Percentiles rank a stretch among this genome's conserved stretches.
Conservation (phyloP, 2,113 vertebrate species). For the Terrapene triunguis region DNA sequence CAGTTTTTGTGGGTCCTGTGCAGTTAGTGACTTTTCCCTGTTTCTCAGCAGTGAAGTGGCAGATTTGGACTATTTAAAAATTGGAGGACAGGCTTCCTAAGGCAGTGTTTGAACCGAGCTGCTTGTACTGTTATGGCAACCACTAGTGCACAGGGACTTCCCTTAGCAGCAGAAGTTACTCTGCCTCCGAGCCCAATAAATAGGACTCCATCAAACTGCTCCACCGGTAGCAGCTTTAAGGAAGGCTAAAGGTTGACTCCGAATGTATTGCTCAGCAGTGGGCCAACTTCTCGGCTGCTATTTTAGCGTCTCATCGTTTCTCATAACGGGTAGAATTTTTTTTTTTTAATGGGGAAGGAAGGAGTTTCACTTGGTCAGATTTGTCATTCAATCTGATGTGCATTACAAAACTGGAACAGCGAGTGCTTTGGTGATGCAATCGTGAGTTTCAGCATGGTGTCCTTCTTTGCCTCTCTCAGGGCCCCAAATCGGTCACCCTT, state of each 20-base stretch:
- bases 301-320: accelerated
- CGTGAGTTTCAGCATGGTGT: background rate
- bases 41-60: background rate
- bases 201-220: background rate
- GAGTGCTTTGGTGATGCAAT: background rate
- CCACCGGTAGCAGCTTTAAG: background rate
- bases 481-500: background rate
- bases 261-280: background rate
- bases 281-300: accelerated
- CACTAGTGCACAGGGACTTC: background rate
- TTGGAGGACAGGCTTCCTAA: background rate
- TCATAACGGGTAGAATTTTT: accelerated
- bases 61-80: background rate
- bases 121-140: background rate
- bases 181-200: accelerated
- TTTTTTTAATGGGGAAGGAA: background rate
- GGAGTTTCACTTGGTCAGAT: background rate
- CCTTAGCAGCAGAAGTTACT: background rate
- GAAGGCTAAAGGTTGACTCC: accelerated
- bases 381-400: background rate
- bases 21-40: background rate
- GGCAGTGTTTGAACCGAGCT: background rate
- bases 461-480: background rate
- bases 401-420: background rate
- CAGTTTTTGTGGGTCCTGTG: background rate